Evolutionary conservation across 2,797 vertebrate genomes (phyloP).

Genomic region (Lepus oiostolus): DNA sequence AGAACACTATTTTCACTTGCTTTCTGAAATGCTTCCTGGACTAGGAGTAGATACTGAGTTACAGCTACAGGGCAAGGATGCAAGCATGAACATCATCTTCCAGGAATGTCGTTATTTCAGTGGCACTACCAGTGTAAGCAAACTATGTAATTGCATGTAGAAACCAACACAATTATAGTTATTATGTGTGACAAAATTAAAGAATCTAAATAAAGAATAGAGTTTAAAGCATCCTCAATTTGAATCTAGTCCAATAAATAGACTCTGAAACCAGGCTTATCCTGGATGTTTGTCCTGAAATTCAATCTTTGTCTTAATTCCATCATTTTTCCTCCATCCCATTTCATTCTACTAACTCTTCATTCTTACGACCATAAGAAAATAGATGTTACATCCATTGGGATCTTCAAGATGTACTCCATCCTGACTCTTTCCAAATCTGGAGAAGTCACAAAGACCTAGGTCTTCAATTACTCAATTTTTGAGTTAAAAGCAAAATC

Average conservation of each 20-base stretch:
- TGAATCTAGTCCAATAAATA: neutral
- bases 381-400: neutral
- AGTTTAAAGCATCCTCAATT: neutral
- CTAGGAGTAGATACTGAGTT: neutral
- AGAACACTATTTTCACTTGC: neutral
- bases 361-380: neutral
- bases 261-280: neutral
- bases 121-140: neutral
- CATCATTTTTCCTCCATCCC: neutral
- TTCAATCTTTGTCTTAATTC: neutral
- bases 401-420: neutral
- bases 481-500: neutral
- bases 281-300: neutral
- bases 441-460: neutral
- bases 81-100: neutral
- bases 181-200: neutral
- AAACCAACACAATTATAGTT: neutral
- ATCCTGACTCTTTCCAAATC: neutral
- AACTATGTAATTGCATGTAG: neutral
- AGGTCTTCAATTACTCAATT: neutral
- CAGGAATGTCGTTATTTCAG: neutral
- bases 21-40: neutral
- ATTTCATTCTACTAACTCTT: neutral
- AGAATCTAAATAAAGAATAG: neutral
- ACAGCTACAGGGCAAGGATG: too few relatives aligned